Percentiles rank a stretch among this genome's conserved stretches.
Evolutionary conservation across 2,113 vertebrate genomes (phyloP).

Genomic region (Paratilapia polleni): DNA sequence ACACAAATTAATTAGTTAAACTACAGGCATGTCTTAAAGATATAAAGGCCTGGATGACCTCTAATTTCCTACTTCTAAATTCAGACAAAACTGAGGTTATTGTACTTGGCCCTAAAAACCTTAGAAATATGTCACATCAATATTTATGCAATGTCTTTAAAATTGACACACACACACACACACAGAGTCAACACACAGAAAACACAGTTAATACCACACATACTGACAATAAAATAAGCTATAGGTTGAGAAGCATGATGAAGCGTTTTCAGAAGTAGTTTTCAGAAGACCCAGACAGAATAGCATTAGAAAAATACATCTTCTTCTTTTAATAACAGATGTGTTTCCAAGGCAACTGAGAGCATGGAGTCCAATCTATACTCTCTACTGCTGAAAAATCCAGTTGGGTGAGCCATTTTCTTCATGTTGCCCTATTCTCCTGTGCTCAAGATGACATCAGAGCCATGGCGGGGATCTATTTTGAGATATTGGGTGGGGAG

Average conservation of each 20-base stretch:
- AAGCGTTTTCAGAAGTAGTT: neutral
- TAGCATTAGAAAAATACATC: neutral
- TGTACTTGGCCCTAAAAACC: too few relatives aligned
- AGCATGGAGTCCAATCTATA: conserved; percentile 15
- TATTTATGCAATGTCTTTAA: too few relatives aligned
- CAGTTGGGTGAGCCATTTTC: conserved; percentile 16
- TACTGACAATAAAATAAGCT: neutral
- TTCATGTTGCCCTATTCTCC: conserved; percentile 35
- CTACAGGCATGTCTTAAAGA: too few relatives aligned
- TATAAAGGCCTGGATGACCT: too few relatives aligned
- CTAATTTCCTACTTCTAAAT: too few relatives aligned
- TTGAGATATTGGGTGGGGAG: conserved; percentile 42
- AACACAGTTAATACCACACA: neutral
- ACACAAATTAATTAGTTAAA: too few relatives aligned
- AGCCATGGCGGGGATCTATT: conserved; percentile 41
- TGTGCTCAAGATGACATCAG: conserved; percentile 46
- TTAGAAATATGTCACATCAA: too few relatives aligned
- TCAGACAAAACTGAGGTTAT: too few relatives aligned
- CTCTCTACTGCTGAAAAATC: conserved; percentile 10
- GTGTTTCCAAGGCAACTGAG: conserved; percentile 70
- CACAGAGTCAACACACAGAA: neutral
- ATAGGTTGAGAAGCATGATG: neutral
- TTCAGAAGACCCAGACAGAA: neutral
- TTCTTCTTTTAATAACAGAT: conserved; percentile 29
- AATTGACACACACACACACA: neutral